Evolutionary conservation across 2,888 invertebrate genomes (phyloP), one percentile per base, ranked within the genome.

Genomic region (Microplitis manilae): DNA sequence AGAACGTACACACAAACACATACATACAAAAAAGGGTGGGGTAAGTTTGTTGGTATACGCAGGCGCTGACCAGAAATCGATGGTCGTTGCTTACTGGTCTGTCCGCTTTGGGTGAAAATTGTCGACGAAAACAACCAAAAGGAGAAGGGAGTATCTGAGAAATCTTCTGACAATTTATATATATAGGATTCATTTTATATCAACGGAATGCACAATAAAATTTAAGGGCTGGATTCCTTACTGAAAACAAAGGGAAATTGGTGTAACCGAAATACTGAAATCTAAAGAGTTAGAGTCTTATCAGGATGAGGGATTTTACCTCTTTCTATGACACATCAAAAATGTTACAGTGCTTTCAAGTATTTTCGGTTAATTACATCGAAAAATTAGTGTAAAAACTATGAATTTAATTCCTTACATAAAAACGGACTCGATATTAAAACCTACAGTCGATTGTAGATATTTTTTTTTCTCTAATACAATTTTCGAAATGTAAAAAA

Each of bases 11-110:
- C 13, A 8, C 13, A 50, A 8, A 50, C 65, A 39, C 39, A 8
- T 9, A 13, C 50, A 50, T 67, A 39, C 39, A 72, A 65, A 75
- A 9, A 39, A 60, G 79, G 79, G 81, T 76, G 77, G 81, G 79
- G 68, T 59, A 77, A 65, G 64, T 30, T 15, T 41, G 15, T 30
- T 30, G 41, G 67, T 59, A 67, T 15, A 50, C 30, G 59, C 41
- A 70, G 50, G 70, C 70, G 70, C 70, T 59, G 5, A 50, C 70
- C 8, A 70, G 67, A 70, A 70, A 70, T 70, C 70, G 86, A 88
- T 88, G 87, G 86, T 83, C 83, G 86, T 84, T 74, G 76, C 62
- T 77, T 75, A 75, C 69, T 81, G 80, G 82, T 79, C 82, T 79
- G 78, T 79, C 79, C 60, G 78, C 68, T 77, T 79, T 76, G 50